phyloP scores from a whole-genome alignment of 2,113 vertebrate species.

The Todiramphus saurophagus region DNA sequence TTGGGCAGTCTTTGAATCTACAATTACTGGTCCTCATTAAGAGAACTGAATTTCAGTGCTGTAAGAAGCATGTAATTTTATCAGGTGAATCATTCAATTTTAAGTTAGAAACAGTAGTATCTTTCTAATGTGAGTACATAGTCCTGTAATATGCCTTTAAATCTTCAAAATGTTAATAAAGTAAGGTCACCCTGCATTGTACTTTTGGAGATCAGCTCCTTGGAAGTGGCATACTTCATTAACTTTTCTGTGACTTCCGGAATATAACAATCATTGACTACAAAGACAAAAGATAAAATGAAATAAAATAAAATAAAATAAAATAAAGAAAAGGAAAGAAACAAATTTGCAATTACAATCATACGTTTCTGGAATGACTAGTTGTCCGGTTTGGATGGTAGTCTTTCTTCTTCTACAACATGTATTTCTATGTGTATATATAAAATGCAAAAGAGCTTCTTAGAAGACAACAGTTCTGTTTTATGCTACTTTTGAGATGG shows the following conservation, averaged over 20 bases:
- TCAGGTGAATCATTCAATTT: not conserved
- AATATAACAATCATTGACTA: not conserved
- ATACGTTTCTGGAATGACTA: not conserved
- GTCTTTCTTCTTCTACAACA: not conserved
- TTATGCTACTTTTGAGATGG: not conserved
- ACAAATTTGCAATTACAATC: not conserved
- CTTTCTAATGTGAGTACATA: not conserved
- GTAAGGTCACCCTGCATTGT: not conserved
- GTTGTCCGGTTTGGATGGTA: not conserved
- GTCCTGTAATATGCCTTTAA: not conserved
- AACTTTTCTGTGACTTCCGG: not conserved
- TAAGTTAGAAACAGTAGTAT: not conserved
- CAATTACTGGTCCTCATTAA: slow-evolving; percentile 35
- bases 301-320: not conserved
- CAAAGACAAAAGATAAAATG: not conserved
- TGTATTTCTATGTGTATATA: not conserved
- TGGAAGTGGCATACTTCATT: not conserved
- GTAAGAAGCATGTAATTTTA: not conserved
- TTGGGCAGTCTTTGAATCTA: slow-evolving; percentile 54
- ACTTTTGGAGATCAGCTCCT: not conserved
- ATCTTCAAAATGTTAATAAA: not conserved
- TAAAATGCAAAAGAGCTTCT: not conserved
- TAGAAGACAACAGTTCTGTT: not conserved
- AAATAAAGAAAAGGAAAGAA: too few relatives aligned
- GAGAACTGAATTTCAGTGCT: not conserved